Evolutionary conservation across 2,113 vertebrate genomes (phyloP).

Genomic region (Colossoma macropomum): DNA sequence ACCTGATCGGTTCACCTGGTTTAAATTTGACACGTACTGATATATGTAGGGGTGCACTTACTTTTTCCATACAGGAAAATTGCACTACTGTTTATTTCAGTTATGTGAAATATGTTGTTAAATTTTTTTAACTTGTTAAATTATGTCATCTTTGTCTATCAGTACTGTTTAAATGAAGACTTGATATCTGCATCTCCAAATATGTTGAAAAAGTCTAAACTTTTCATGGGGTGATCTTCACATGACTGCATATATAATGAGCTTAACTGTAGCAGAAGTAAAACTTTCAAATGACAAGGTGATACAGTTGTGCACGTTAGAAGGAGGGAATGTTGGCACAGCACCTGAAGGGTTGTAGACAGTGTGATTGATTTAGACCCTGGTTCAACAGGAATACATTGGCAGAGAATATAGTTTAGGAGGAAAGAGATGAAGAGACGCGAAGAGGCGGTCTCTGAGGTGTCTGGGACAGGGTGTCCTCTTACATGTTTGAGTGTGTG

Average conservation of each 20-base stretch:
- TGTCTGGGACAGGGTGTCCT: neutral
- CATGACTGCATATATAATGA: neutral
- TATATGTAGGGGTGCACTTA: too few relatives aligned
- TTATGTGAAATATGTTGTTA: too few relatives aligned
- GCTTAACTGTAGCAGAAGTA: neutral
- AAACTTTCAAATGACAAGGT: neutral
- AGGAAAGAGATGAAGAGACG: slow-evolving; percentile 33
- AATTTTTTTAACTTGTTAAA: too few relatives aligned
- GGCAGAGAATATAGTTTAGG: slow-evolving; percentile 60
- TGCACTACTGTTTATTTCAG: too few relatives aligned
- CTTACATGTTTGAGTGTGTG: neutral
- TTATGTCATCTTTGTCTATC: too few relatives aligned
- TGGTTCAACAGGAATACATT: slow-evolving; percentile 7
- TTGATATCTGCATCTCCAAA: too few relatives aligned
- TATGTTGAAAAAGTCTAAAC: too few relatives aligned
- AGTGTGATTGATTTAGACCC: neutral
- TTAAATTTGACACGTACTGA: too few relatives aligned
- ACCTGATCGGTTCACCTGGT: too few relatives aligned
- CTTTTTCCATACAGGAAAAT: too few relatives aligned
- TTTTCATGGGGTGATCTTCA: too few relatives aligned
- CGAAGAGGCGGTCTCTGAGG: neutral
- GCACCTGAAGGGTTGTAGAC: neutral
- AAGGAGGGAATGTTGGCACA: neutral
- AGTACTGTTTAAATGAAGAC: too few relatives aligned
- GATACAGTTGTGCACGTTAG: neutral